Base-by-base conservation (phyloP, 2,797 vertebrate genomes). In the Stomatorhinus walkeri region DNA sequence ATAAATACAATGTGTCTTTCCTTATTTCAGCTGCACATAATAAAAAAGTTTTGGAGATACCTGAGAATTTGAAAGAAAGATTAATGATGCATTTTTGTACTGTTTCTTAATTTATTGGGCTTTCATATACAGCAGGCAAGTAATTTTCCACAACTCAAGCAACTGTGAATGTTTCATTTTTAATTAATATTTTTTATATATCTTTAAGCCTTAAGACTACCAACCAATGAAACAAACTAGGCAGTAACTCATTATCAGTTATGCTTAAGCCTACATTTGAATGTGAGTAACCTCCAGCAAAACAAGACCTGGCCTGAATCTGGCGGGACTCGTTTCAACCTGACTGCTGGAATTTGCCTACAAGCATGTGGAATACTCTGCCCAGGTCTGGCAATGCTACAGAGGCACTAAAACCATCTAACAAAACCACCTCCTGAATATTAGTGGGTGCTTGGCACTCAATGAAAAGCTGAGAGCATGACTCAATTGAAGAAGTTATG, bases 321-420 rank as follows among this genome's bases (percentile, higher is more conserved):
- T 76, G 28, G 4, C 5, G 48, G 61, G 89, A 68, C 89, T 86
- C 89, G 89, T 90, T 89, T 61, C 49, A 85, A 87, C 89, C 90
- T 84, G 88, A 89, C 32, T 48, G 19, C 48, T 89, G 88, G 88
- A 89, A 88, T 88, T 89, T 91, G 87, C 88, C 88, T 88, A 88
- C n/a, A 79, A 64, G 85, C 88, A 24, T 61, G 86, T 85, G 88
- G 22, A 72, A 16, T 51, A 91, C 90, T n/a, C 88, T 90, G 54
- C 93, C 94, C 91, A 93, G 92, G 93, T 89, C 61, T 89, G 91
- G 88, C 56, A 72, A 87, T 72, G 51, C 52, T 76, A 87, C 84
- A 54, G 46, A 89, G 84, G 14, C n/a, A 88, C 87, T 54, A 51
- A 85, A 89, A 46, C 49, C 87, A 90, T 89, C 72, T 72, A 86